A percentile compares a stretch with the other conserved stretches of the same genome.
Conservation (phyloP, 2,797 vertebrate genomes). For the Glossophaga mutica region DNA sequence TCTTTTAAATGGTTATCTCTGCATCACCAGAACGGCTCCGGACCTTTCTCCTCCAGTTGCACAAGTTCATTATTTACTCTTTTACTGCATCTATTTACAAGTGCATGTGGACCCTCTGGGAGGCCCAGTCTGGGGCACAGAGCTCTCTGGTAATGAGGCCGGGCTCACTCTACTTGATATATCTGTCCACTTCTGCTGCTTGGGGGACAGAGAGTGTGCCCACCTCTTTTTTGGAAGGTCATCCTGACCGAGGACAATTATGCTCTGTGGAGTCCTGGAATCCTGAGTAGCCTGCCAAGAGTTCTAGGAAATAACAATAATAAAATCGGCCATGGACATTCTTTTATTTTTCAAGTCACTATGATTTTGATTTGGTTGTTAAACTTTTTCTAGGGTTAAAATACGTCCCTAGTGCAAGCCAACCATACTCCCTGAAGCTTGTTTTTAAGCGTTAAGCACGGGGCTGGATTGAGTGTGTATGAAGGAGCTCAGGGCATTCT, state of each 20-base stretch:
- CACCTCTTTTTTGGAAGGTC: constrained; percentile 60
- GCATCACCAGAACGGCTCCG: constrained; percentile 55
- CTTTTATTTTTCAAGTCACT: constrained; percentile 40
- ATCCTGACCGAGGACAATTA: constrained; percentile 58
- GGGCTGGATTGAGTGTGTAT: neutral
- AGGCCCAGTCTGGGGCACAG: constrained; percentile 66
- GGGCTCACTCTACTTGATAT: constrained; percentile 58
- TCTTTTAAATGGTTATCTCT: constrained; percentile 63
- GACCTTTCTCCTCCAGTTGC: constrained; percentile 67
- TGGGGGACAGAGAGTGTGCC: constrained; percentile 6
- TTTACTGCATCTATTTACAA: constrained; percentile 79
- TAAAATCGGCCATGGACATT: constrained; percentile 21
- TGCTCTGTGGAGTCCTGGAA: constrained; percentile 57
- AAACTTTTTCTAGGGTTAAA: constrained; percentile 51
- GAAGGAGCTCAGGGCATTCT: neutral
- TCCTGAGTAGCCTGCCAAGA: constrained; percentile 24
- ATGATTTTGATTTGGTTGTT: constrained; percentile 22
- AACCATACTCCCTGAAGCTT: neutral
- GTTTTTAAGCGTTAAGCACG: neutral
- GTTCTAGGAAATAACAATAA: constrained; percentile 51
- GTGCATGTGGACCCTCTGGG: constrained; percentile 65
- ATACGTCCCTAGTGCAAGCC: neutral
- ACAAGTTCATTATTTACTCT: constrained; percentile 76
- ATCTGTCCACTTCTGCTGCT: constrained; percentile 52
- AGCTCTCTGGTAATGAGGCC: constrained; percentile 67